phyloP scores from a whole-genome alignment of 2,888 invertebrate genomes.

The Microplitis manilae region DNA sequence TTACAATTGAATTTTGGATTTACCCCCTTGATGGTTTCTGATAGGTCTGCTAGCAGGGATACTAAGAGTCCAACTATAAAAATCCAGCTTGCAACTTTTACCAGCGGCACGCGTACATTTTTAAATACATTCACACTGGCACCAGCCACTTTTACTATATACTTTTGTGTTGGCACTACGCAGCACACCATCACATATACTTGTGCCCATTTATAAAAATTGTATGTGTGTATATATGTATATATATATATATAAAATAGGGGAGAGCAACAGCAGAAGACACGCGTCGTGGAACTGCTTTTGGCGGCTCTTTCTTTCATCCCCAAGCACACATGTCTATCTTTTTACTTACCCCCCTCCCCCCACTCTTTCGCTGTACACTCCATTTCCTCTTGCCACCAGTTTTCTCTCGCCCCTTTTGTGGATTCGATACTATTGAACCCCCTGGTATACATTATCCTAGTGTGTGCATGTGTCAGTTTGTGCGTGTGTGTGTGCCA shows the following conservation, averaged over 20 bases:
- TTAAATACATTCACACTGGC: conserved; percentile 51
- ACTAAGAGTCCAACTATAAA: neutral
- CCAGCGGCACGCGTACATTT: conserved; percentile 63
- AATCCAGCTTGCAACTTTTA: conserved; percentile 57
- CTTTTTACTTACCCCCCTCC: conserved; percentile 23
- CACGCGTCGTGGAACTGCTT: conserved; percentile 12
- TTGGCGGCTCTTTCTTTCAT: conserved; percentile 43
- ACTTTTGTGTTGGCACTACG: conserved; percentile 10
- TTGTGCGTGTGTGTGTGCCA: conserved; percentile 25
- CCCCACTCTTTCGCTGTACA: neutral
- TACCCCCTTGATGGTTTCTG: conserved; percentile 19
- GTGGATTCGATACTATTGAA: conserved; percentile 1
- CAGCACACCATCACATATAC: conserved; percentile 8
- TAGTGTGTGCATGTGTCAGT: conserved; percentile 4
- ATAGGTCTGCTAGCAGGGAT: neutral
- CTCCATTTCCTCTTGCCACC: neutral
- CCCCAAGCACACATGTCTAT: conserved; percentile 47
- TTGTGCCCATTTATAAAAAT: neutral
- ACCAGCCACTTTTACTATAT: conserved; percentile 32
- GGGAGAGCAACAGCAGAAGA: neutral
- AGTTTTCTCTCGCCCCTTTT: conserved; percentile 1
- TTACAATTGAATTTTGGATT: conserved; percentile 33
- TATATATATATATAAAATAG: neutral
- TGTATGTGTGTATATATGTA: conserved; percentile 20
- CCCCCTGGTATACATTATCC: conserved; percentile 9